Conservation (phyloP, 1,140 invertebrate genomes). For the Solenopsis fugax region DNA sequence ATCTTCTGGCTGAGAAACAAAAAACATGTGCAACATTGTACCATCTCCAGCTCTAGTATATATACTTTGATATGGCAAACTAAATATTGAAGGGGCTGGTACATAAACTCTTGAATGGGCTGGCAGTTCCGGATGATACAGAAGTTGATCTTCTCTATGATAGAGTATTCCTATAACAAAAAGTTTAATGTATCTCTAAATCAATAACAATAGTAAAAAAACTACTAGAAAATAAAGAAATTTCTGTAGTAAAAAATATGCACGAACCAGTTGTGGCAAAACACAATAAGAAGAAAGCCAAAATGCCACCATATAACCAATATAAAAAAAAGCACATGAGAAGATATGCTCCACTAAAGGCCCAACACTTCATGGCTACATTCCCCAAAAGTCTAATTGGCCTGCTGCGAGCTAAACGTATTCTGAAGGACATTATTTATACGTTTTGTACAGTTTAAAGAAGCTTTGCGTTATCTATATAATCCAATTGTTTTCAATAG, state of each 20-base stretch:
- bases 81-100: constrained; percentile 93
- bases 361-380: constrained; percentile 87
- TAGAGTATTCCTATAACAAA: constrained; percentile 91
- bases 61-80: constrained; percentile 94
- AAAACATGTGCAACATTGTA: constrained; percentile 94
- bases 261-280: constrained; percentile 90
- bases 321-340: constrained; percentile 92
- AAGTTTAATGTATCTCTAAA: constrained; percentile 15
- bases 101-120: constrained; percentile 95
- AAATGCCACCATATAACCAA: constrained; percentile 93
- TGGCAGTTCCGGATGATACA: constrained; percentile 96
- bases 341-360: constrained; percentile 87
- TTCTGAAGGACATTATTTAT: constrained; percentile 80
- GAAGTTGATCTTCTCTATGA: constrained; percentile 93
- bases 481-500: neutral
- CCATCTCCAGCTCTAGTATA: constrained; percentile 93
- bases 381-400: constrained; percentile 78
- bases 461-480: constrained; percentile 36
- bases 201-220: constrained; percentile 3
- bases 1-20: constrained; percentile 93
- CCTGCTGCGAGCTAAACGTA: constrained; percentile 78
- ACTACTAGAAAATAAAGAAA: constrained; percentile 3
- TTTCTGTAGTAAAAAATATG: constrained; percentile 9
- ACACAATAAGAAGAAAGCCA: constrained; percentile 90
- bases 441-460: neutral